phyloP scores from a whole-genome alignment of 2,888 invertebrate species.

The Acrobeloides nanus region DNA sequence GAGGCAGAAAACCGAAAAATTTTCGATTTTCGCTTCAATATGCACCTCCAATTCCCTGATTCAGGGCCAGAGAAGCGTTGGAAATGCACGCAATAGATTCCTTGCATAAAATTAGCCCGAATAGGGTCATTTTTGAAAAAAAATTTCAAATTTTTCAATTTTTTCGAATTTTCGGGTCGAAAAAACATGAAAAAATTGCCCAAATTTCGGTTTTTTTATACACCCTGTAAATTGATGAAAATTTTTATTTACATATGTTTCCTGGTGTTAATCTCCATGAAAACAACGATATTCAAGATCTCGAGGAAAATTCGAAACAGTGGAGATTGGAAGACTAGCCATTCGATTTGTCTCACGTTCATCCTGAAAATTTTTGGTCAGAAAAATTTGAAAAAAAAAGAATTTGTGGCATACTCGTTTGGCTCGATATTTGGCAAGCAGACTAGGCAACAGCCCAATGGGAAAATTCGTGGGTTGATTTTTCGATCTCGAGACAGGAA shows the following conservation, averaged over 20 bases:
- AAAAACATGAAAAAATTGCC: too few species aligned
- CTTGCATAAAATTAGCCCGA: too few species aligned
- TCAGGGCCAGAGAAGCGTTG: too few species aligned
- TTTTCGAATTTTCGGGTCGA: too few species aligned
- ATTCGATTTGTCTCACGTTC: slow-evolving; percentile 46
- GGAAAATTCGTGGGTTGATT: slow-evolving; percentile 22
- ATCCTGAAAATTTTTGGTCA: slow-evolving; percentile 8
- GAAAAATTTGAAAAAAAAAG: neutral
- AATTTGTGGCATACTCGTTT: slow-evolving; percentile 23
- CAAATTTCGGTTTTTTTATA: too few species aligned
- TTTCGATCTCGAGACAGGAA: slow-evolving; percentile 16
- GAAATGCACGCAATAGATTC: too few species aligned
- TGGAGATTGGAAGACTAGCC: slow-evolving; percentile 52
- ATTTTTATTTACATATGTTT: slow-evolving; percentile 28
- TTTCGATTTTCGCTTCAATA: too few species aligned
- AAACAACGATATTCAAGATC: slow-evolving; percentile 42
- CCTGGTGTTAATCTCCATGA: slow-evolving; percentile 36
- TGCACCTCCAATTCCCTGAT: too few species aligned
- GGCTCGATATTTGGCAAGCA: slow-evolving; percentile 28
- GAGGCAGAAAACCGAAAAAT: too few species aligned
- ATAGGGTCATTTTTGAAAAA: too few species aligned
- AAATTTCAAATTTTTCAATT: too few species aligned
- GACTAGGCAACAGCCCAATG: slow-evolving; percentile 26
- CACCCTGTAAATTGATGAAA: neutral
- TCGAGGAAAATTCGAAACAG: slow-evolving; percentile 44